A percentile compares a stretch with the other conserved stretches of the same genome.
phyloP scores from a whole-genome alignment of 1,140 invertebrate species.

The Odontomachus brunneus region DNA sequence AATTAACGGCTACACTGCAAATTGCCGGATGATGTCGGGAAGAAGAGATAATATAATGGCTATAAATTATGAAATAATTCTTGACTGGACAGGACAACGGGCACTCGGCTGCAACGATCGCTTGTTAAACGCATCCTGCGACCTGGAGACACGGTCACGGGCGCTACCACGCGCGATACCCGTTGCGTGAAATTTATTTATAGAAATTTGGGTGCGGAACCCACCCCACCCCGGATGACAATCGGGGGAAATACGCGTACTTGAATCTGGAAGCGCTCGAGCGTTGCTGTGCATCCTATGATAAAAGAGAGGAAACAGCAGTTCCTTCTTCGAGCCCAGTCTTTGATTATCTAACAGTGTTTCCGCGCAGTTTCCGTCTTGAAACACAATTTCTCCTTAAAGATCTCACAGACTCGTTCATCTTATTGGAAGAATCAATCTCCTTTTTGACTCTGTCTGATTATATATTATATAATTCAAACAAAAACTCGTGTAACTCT shows the following conservation, averaged over 20 bases:
- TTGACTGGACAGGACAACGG: background rate
- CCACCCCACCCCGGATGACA: constrained; percentile 5
- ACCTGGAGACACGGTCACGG: constrained; percentile 13
- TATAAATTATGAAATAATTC: background rate
- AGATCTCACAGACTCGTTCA: too few relatives aligned
- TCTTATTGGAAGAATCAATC: too few relatives aligned
- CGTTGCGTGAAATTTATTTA: constrained; percentile 63
- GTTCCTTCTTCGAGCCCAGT: background rate
- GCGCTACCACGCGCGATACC: background rate
- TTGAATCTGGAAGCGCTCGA: constrained; percentile 12
- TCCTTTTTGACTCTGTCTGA: too few relatives aligned
- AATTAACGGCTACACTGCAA: too few relatives aligned
- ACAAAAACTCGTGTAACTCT: too few relatives aligned
- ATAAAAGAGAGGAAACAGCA: constrained; percentile 8
- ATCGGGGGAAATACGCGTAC: constrained; percentile 20
- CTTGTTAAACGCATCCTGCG: constrained; percentile 37
- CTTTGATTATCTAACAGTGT: background rate
- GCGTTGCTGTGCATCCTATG: constrained; percentile 1
- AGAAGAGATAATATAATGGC: too few relatives aligned
- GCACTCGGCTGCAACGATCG: background rate
- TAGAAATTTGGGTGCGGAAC: constrained; percentile 43
- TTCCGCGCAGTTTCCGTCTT: too few relatives aligned
- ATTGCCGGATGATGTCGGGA: too few relatives aligned
- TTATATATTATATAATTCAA: too few relatives aligned
- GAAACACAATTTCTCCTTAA: too few relatives aligned